Base-by-base conservation (phyloP, 53 echinoderm and acorn worm genomes). In the Temnopleurus reevesii region DNA sequence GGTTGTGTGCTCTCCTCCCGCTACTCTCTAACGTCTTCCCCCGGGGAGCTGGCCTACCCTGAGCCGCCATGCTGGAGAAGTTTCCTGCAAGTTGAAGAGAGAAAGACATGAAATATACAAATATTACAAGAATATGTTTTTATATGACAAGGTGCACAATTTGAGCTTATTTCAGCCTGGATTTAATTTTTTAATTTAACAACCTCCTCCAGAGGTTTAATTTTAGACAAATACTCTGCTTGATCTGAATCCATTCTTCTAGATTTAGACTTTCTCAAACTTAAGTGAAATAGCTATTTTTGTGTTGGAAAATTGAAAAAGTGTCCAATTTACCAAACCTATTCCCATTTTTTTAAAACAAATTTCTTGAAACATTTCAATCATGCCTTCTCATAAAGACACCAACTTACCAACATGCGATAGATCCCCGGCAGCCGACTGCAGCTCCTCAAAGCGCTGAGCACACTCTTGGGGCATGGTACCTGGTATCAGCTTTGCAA, bases 401-500 rank as follows among this genome's bases (percentile, higher is more conserved):
- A 63, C 21, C 21, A 31, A n/a, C 88, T 92, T 79, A 81, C 95
- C 95, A 12, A 92, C 94, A 9, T 94, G 92, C 0, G 94, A 91
- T 5, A 95, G 86, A 77, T 93, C 93, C 0, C 95, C 95, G 6
- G 95, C 92, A 4, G 95, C 95, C 4, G 92, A 91, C 89, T 94
- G 94, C 29, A 98, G 65, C 23, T 96, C 99, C 45, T 98, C 93
- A 90, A 95, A 98, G 81, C 99, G 90, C 58, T 89, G 92, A 19
- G 94, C 93, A 77, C 99, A 98, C 90, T 95, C 94, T 86, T 95
- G 93, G 54, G 98, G 92, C 45, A 94, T 94, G 23, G 94, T 92
- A 19, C 98, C 98, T 28, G 98, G 95, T 26, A 97, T 95, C 30
- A 97, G 90, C 57, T 92, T 98, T 25, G 98, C 90, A 27, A 98